A percentile compares a stretch with the other conserved stretches of the same genome.
Conservation (phyloP, 2,797 vertebrate genomes). For the Neopelma chrysocephalum region DNA sequence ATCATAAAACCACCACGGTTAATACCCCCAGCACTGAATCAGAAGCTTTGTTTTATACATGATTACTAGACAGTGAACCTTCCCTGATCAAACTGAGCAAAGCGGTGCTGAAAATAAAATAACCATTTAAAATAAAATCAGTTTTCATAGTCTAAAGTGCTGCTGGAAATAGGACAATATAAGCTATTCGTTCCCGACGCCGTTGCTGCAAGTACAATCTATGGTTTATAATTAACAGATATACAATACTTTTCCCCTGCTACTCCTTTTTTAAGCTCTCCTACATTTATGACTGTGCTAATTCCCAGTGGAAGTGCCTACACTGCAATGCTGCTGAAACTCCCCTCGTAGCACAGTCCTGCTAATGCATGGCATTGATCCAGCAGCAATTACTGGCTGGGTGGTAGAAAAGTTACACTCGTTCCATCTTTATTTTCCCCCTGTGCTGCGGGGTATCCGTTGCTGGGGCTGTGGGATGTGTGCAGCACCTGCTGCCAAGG, state of each 20-base stretch:
- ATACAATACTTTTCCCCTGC: neutral
- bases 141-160: conserved; percentile 52
- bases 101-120: conserved; percentile 49
- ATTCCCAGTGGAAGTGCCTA: conserved; percentile 2
- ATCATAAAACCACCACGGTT: conserved; percentile 6
- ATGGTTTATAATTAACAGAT: conserved; percentile 3
- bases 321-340: conserved; percentile 9
- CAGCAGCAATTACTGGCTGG: neutral
- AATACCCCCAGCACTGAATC: neutral
- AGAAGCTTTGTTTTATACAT: conserved; percentile 22
- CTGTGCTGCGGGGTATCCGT: neutral
- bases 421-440: neutral
- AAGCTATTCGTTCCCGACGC: conserved; percentile 17
- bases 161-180: conserved; percentile 50
- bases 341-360: neutral
- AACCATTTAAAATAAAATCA: conserved; percentile 58
- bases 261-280: conserved; percentile 34
- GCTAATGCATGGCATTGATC: neutral
- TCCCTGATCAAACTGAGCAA: conserved; percentile 20
- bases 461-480: neutral
- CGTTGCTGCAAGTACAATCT: conserved; percentile 32
- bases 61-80: conserved; percentile 44
- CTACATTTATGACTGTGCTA: conserved; percentile 56
- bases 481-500: neutral
- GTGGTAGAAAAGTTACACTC: neutral